These are phyloP conservation scores for Acholoe squamosa DNA, from an alignment of 2,888 invertebrate genomes.

Conservation along the genomic window DNA sequence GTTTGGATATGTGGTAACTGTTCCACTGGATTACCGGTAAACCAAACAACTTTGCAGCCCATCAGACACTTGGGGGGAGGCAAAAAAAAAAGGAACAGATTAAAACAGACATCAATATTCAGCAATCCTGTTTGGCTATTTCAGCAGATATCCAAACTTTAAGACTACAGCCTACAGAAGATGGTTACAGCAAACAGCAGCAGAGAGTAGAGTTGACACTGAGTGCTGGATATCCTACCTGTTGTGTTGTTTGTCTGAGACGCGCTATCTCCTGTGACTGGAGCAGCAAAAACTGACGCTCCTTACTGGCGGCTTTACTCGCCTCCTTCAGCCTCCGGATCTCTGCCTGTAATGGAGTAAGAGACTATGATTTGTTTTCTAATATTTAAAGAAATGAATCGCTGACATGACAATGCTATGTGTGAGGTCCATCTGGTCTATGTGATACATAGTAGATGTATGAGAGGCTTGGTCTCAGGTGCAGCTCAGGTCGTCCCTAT, in stretches of 20 bases:
- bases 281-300: slow-evolving; percentile 77
- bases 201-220: neutral
- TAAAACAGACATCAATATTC: no score
- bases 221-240: slow-evolving; percentile 60
- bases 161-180: neutral
- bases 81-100: no score
- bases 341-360: slow-evolving; percentile 87
- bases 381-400: neutral
- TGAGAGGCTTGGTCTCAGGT: no score
- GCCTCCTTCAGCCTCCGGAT: slow-evolving; percentile 85
- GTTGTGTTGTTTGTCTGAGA: slow-evolving; percentile 71
- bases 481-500: no score
- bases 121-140: neutral
- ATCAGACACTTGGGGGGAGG: no score
- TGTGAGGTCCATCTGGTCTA: no score
- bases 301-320: slow-evolving; percentile 78
- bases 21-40: no score
- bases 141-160: neutral
- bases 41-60: no score
- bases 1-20: no score
- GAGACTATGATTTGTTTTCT: neutral
- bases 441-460: no score
- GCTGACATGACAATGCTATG: neutral
- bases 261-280: slow-evolving; percentile 79
- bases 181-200: neutral